A percentile compares a stretch with the other conserved stretches of the same genome.
Conservation (phyloP, 2,888 invertebrate species). For the Amphimallon solstitiale region DNA sequence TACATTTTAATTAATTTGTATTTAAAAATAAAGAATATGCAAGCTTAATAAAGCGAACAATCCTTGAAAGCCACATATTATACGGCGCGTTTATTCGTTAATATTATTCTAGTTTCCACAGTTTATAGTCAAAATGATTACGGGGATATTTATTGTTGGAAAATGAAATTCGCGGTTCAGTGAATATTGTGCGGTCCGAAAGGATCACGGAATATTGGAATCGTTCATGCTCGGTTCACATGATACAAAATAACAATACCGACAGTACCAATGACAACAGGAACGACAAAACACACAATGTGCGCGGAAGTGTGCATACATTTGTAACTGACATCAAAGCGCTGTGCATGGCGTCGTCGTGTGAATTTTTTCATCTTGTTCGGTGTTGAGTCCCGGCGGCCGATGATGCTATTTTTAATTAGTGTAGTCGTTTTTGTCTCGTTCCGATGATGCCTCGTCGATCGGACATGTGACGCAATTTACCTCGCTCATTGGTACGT, state of each 20-base stretch:
- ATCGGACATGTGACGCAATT: constrained; percentile 19
- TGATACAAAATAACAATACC: constrained; percentile 9
- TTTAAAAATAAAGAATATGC: too few relatives aligned
- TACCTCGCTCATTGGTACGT: constrained; percentile 5
- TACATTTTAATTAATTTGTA: too few relatives aligned
- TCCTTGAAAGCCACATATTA: neutral
- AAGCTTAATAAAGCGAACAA: too few relatives aligned
- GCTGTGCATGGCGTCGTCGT: constrained; percentile 4
- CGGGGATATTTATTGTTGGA: constrained; percentile 16
- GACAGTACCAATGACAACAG: neutral
- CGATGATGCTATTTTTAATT: constrained; percentile 28
- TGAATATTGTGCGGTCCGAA: constrained; percentile 1
- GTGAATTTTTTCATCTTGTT: constrained; percentile 22
- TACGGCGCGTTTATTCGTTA: neutral
- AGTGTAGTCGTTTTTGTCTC: constrained; percentile 22
- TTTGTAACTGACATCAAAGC: constrained; percentile 33
- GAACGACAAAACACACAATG: neutral
- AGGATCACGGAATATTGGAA: constrained; percentile 10
- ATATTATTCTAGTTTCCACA: constrained; percentile 15
- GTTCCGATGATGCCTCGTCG: constrained; percentile 5
- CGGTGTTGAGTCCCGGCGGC: neutral
- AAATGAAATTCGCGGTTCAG: constrained; percentile 5
- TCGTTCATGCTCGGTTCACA: constrained; percentile 2
- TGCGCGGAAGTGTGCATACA: constrained; percentile 20
- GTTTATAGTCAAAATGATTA: constrained; percentile 13